Conservation (phyloP, 1,140 invertebrate species). For the Tachypleus tridentatus region DNA sequence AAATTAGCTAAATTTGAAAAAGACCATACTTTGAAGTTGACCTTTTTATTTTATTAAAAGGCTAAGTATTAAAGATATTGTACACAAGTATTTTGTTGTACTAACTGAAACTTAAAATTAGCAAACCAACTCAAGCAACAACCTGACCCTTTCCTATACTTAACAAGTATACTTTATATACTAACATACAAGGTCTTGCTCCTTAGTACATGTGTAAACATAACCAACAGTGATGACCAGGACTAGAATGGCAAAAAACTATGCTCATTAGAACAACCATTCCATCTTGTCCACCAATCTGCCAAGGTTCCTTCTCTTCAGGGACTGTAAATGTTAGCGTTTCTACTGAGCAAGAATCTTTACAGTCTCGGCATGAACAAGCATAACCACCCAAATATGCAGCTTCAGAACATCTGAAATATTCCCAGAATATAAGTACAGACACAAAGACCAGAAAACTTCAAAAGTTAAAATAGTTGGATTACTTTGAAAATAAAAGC, state of each 20-base stretch:
- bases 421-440: conserved; percentile 58
- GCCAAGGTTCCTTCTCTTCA: conserved; percentile 48
- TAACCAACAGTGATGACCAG: conserved; percentile 13
- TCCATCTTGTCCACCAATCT: conserved; percentile 55
- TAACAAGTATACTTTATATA: conserved; percentile 4
- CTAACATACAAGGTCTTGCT: conserved; percentile 19
- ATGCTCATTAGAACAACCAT: conserved; percentile 59
- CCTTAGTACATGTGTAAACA: conserved; percentile 5
- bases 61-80: not conserved
- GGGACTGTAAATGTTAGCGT: conserved; percentile 49
- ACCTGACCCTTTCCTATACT: not conserved
- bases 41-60: not conserved
- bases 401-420: too few relatives aligned
- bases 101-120: too few relatives aligned
- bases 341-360: conserved; percentile 47
- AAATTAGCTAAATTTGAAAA: too few relatives aligned
- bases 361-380: conserved; percentile 49
- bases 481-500: too few relatives aligned
- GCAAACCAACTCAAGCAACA: not conserved
- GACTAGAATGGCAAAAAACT: conserved; percentile 47
- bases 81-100: not conserved
- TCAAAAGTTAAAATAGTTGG: not conserved
- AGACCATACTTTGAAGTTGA: not conserved
- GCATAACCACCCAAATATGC: too few relatives aligned
- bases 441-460: conserved; percentile 33